phyloP scores from a whole-genome alignment of 2,113 vertebrate species.

The Nicator chloris region DNA sequence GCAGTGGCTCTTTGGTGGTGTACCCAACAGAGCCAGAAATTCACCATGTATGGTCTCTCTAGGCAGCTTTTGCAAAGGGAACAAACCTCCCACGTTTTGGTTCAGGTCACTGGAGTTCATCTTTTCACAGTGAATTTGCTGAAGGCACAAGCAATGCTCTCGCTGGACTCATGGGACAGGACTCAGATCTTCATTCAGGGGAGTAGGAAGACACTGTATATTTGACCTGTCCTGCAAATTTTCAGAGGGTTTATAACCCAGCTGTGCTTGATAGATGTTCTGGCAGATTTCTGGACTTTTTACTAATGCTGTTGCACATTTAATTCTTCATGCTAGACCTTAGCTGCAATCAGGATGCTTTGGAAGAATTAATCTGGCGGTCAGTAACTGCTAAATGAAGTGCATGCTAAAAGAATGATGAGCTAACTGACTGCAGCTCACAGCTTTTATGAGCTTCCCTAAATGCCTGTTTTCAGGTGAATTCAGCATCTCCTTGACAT shows the following conservation, averaged over 20 bases:
- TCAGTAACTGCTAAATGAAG: constrained; percentile 3
- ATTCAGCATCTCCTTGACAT: constrained; percentile 66
- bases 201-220: not conserved
- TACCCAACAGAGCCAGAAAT: not conserved
- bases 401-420: not conserved
- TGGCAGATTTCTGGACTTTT: not conserved
- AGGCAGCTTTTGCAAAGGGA: not conserved
- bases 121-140: not conserved
- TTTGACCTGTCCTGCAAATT: not conserved
- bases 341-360: not conserved
- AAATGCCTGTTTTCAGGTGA: constrained; percentile 52
- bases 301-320: not conserved
- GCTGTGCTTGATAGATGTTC: not conserved
- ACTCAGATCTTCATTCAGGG: not conserved
- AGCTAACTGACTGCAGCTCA: constrained; percentile 1
- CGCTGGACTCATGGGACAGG: not conserved
- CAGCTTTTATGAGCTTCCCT: constrained; percentile 39
- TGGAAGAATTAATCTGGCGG: not conserved
- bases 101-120: not conserved
- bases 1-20: not conserved
- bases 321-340: not conserved
- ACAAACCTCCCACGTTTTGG: rapidly evolving
- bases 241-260: not conserved
- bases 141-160: rapidly evolving
- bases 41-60: rapidly evolving